Base-by-base conservation (phyloP, 2,888 invertebrate species). In the Himalopsyche kuldschensis region DNA sequence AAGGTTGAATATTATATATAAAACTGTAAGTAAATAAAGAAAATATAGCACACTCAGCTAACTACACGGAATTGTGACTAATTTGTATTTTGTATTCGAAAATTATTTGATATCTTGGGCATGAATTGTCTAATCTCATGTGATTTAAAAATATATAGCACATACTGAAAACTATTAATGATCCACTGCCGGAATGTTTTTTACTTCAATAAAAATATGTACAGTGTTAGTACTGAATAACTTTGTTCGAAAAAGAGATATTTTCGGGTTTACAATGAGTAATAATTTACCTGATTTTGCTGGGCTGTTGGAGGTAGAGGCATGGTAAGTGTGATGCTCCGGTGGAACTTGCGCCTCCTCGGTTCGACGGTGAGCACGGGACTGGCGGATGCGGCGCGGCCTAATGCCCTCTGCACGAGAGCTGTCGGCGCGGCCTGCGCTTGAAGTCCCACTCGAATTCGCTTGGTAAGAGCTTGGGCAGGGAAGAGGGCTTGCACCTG, bases 351-450 rank as follows among this genome's bases (percentile, higher is more conserved):
- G 87, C 99, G 93, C 78, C 99, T 93, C 78, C 99, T 92, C 17
- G 99, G 99, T 91, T 99, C 99, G 84, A 99, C 98, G 0, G 99
- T 99, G 84, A 99, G 97, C 85, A 99, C 98, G 47, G 99, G 99
- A 83, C 98, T 98, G 32, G 99, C 99, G 20, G 98, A 98, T 41
- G 98, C 99, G 87, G 98, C 96, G 88, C 99, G 98, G 85, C 99
- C 99, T 87, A 99, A 93, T 86, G 97, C 91, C 89, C 98, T 97
- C 17, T 96, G 94, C 79, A 96, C 95, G 84, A 97, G 92, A 87
- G 96, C 96, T n/a, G 95, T 92, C 79, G 96, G 94, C 86, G 99
- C 96, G 83, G 97, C 97, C 91, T 99, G 99, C 76, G 99, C 99
- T 94, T 98, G 98, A 86, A 99, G 93, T 86, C 98, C 98, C 88